Evolutionary conservation across 2,888 invertebrate genomes (phyloP).

Genomic region (Dryadula phaetusa): DNA sequence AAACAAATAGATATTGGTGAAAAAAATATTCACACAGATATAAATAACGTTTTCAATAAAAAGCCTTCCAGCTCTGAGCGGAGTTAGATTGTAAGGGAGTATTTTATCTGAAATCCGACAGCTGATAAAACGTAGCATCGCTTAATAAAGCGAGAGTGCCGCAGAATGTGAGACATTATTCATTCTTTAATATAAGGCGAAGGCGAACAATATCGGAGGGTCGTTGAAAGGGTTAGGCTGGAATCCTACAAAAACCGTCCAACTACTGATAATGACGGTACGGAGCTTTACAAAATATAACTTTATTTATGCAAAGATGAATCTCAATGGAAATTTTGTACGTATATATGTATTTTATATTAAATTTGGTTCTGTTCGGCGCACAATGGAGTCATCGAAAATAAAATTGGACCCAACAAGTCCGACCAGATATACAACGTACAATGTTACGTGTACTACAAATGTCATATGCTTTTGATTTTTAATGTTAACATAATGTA

Average conservation of each 20-base stretch:
- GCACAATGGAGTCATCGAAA: too few relatives aligned
- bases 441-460: not conserved
- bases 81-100: slow-evolving; percentile 1
- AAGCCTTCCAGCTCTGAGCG: not conserved
- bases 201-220: slow-evolving; percentile 23
- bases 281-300: slow-evolving; percentile 7
- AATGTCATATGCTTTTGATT: not conserved
- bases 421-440: not conserved
- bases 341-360: not conserved
- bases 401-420: not conserved
- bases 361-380: not conserved
- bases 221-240: slow-evolving; percentile 28
- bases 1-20: not conserved
- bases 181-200: slow-evolving; percentile 30
- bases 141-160: slow-evolving; percentile 28
- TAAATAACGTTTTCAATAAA: slow-evolving; percentile 3
- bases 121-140: slow-evolving; percentile 23
- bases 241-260: slow-evolving; percentile 23
- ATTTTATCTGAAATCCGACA: slow-evolving; percentile 15
- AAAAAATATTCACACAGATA: not conserved
- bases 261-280: slow-evolving; percentile 25
- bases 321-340: not conserved
- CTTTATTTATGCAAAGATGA: slow-evolving; percentile 7
- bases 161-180: slow-evolving; percentile 30
- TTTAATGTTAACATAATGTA: not conserved